Evolutionary conservation across 2,888 invertebrate species (phyloP).

Genomic region (Aleiodes testaceus): DNA sequence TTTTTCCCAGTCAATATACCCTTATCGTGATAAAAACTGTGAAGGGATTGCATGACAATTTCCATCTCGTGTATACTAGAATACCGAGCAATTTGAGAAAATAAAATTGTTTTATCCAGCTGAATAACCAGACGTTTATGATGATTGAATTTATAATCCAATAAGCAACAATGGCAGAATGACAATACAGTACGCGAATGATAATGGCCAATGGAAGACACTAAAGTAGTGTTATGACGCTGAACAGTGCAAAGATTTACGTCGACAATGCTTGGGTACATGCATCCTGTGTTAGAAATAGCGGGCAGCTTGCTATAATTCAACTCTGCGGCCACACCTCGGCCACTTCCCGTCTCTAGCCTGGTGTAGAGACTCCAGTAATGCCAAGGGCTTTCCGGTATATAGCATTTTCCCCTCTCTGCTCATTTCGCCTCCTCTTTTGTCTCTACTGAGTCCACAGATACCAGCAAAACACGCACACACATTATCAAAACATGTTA

Average conservation of each 20-base stretch:
- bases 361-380: slow-evolving; percentile 57
- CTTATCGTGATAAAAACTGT: slow-evolving; percentile 51
- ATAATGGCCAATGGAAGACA: neutral
- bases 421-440: slow-evolving; percentile 44
- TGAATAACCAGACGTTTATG: neutral
- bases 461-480: slow-evolving; percentile 37
- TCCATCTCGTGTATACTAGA: neutral
- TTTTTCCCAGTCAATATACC: slow-evolving; percentile 34
- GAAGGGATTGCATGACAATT: slow-evolving; percentile 57
- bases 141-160: neutral
- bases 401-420: slow-evolving; percentile 56
- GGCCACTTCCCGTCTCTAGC: slow-evolving; percentile 69
- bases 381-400: slow-evolving; percentile 65
- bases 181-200: neutral
- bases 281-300: slow-evolving; percentile 69
- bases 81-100: neutral
- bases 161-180: neutral
- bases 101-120: neutral
- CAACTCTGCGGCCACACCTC: slow-evolving; percentile 71
- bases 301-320: slow-evolving; percentile 71
- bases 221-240: slow-evolving; percentile 52
- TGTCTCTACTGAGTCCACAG: slow-evolving; percentile 29
- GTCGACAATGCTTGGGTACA: slow-evolving; percentile 56
- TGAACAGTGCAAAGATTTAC: slow-evolving; percentile 68
- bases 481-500: slow-evolving; percentile 23